Percentiles rank a stretch among this genome's conserved stretches.
Evolutionary conservation across 2,797 vertebrate species (phyloP).

Genomic region (Sciaenops ocellatus): DNA sequence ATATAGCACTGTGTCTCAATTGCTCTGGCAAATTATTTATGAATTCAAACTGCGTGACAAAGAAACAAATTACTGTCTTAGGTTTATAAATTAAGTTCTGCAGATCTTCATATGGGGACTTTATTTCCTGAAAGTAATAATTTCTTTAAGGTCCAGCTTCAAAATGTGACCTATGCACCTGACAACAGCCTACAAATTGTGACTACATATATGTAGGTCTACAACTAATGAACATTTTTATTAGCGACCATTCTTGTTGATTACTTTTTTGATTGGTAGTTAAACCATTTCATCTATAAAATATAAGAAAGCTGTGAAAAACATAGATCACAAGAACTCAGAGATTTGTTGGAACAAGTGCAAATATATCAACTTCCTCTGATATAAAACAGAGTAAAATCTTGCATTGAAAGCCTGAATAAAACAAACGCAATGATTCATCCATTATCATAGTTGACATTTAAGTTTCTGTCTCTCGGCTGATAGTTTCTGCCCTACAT

Average conservation of each 20-base stretch:
- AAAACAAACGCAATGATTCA: neutral
- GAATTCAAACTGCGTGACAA: conserved; percentile 43
- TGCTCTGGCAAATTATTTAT: conserved; percentile 57
- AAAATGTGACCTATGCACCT: neutral
- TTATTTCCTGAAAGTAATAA: conserved; percentile 31
- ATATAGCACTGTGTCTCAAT: conserved; percentile 40
- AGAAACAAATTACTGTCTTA: conserved; percentile 43
- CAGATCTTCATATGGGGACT: neutral
- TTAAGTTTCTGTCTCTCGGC: neutral
- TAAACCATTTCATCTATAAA: conserved; percentile 6
- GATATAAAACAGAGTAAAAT: neutral
- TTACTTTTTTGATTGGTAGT: neutral
- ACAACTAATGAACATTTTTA: neutral
- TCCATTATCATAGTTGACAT: neutral
- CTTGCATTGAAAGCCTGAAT: neutral
- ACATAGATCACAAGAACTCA: neutral
- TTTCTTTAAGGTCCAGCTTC: neutral
- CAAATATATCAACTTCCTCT: neutral
- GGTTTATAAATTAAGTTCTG: neutral
- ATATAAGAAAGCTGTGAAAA: neutral
- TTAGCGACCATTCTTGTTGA: neutral
- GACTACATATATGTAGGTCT: neutral
- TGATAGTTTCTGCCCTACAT: neutral
- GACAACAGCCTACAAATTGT: neutral
- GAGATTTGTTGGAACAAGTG: neutral